These are phyloP conservation scores for Cladopsammia gracilis DNA, from an alignment of 64 coral and sea anemone genomes.

Conservation along the genomic window DNA sequence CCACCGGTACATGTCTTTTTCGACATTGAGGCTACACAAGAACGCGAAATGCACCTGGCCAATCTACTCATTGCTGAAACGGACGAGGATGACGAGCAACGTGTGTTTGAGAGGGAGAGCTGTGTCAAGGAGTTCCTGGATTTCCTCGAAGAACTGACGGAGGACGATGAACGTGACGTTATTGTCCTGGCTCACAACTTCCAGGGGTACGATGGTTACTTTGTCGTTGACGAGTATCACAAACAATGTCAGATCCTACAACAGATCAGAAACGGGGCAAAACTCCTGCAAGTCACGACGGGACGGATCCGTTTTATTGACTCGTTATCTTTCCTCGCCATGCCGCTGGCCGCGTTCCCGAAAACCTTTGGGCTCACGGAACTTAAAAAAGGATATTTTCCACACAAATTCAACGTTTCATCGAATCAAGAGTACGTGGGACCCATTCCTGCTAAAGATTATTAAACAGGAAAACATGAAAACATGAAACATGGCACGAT, in stretches of 20 bases:
- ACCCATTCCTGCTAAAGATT: background rate
- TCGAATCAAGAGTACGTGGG: constrained; percentile 1
- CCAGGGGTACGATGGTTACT: constrained; percentile 44
- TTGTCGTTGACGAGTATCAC: background rate
- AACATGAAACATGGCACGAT: constrained; percentile 1
- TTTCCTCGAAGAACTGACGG: background rate
- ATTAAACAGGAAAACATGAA: background rate
- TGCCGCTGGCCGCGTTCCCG: background rate
- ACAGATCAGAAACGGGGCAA: constrained; percentile 20
- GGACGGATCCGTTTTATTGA: background rate
- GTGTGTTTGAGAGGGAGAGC: background rate
- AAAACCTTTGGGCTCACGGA: background rate
- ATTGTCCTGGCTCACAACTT: constrained; percentile 54
- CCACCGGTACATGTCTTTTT: constrained; percentile 1
- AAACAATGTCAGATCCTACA: background rate
- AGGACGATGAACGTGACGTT: background rate
- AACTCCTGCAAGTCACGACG: background rate
- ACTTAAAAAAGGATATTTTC: background rate
- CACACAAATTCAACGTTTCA: constrained; percentile 37
- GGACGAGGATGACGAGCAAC: background rate
- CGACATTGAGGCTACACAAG: constrained; percentile 45
- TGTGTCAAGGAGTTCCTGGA: background rate
- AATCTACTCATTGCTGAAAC: background rate
- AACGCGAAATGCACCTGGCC: background rate
- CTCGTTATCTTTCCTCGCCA: background rate